These are phyloP conservation scores for Podiceps cristatus DNA, from an alignment of 2,113 vertebrate genomes.

Conservation along the genomic window DNA sequence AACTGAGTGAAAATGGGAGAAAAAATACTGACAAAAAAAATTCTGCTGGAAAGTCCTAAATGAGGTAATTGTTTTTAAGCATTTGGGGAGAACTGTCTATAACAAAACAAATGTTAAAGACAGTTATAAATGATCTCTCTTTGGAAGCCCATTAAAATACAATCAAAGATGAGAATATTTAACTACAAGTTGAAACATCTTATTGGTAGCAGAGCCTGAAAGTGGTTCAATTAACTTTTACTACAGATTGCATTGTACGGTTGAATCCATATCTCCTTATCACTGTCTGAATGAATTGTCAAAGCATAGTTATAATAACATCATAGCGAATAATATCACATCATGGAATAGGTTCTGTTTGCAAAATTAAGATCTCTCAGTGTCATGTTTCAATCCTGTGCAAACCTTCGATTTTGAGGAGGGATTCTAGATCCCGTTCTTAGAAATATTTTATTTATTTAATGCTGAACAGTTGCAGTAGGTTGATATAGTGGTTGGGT, in stretches of 20 bases:
- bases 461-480: background rate
- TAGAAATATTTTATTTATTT: background rate
- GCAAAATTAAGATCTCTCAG: background rate
- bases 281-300: background rate
- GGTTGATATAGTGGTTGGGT: background rate
- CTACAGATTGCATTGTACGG: background rate
- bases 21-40: background rate
- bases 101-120: background rate
- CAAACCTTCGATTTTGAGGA: background rate
- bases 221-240: background rate
- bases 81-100: background rate
- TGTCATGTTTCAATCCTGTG: background rate
- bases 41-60: background rate
- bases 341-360: background rate
- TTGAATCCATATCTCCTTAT: background rate
- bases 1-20: background rate
- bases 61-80: background rate
- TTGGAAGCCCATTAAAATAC: background rate
- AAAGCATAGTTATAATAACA: background rate
- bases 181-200: background rate
- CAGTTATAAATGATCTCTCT: background rate
- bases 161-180: background rate
- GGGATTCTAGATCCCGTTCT: background rate
- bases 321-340: background rate
- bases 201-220: background rate